Evolutionary conservation across 2,888 invertebrate species (phyloP), one percentile per base, ranked within the genome.

Genomic region (Sminthurides aquaticus): DNA sequence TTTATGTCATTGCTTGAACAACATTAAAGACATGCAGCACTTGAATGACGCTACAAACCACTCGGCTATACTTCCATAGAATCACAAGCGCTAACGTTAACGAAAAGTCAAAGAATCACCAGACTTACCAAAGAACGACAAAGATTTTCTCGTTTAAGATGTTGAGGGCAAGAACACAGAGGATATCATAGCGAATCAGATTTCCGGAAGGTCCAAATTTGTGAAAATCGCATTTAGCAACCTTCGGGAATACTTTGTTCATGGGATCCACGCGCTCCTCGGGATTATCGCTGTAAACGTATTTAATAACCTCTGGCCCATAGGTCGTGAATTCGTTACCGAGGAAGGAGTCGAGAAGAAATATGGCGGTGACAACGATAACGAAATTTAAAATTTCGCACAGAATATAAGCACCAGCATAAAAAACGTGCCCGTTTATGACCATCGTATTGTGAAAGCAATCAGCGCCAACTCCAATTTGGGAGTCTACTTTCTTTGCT

Each of bases 331-430:
- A 77, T 57, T 76, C 75, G 2, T 74, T 69, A 0, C 76, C 76
- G 2, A 77, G 69, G 66, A 77, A 77, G 1, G 60, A 18, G 59
- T 77, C 73, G 58, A 76, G 76, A 65, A 77, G 71, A 69, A 73
- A 76, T 60, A 78, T 75, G 59, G 76, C 77, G 2, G 73, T 65
- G 5, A 77, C 57, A 25, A 78, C 77, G 57, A 77, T 75, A 22
- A 73, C 71, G 56, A 76, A 70, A 59, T 76, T 76, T 25, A 76
- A 60, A 18, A 69, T 43, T 59, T 75, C 75, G 64, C 75, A 76
- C 8, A 76, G 8, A 28, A 75, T 55, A 64, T 72, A 75, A 28
- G 57, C 24, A n/a, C 63, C 66, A 2, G 75, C 70, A 60, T 72
- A 76, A 11, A 59, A 62, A 20, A 62, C 65, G 22, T 26, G 28